A percentile compares a stretch with the other conserved stretches of the same genome.
Conservation (phyloP, 2,888 invertebrate species). For the Entomobrya proxima region DNA sequence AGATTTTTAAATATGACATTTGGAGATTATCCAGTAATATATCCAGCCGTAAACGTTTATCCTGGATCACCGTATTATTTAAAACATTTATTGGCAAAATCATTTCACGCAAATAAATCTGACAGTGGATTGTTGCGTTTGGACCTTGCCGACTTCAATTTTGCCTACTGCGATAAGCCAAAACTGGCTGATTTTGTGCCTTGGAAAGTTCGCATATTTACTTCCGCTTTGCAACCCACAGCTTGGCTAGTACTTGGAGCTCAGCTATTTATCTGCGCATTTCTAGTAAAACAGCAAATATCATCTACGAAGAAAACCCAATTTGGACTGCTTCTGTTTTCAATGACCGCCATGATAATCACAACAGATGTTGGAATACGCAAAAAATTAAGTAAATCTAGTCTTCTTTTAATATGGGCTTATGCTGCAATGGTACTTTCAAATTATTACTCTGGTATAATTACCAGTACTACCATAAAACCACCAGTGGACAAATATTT, state of each 20-base stretch:
- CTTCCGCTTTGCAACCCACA: not conserved
- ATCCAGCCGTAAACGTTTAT: not conserved
- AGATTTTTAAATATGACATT: not conserved
- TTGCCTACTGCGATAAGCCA: not conserved
- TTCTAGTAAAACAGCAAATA: not conserved
- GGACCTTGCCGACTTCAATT: not conserved
- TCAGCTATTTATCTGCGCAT: not conserved
- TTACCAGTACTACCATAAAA: not conserved
- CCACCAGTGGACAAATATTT: not conserved
- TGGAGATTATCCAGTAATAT: not conserved
- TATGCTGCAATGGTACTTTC: not conserved
- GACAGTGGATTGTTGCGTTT: not conserved
- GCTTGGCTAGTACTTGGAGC: not conserved
- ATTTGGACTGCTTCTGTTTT: not conserved
- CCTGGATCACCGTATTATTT: not conserved
- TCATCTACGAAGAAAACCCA: not conserved
- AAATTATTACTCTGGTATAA: not conserved
- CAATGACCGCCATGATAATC: not conserved
- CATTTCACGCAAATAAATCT: not conserved
- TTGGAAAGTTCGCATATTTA: not conserved
- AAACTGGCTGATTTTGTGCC: too few species aligned
- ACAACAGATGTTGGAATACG: not conserved
- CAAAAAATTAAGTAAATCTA: not conserved
- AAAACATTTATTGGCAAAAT: not conserved
- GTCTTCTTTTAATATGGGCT: not conserved